Evolutionary conservation across 2,797 vertebrate species (phyloP), one percentile per base, ranked within the genome.

Genomic region (Cephalopachus bancanus): DNA sequence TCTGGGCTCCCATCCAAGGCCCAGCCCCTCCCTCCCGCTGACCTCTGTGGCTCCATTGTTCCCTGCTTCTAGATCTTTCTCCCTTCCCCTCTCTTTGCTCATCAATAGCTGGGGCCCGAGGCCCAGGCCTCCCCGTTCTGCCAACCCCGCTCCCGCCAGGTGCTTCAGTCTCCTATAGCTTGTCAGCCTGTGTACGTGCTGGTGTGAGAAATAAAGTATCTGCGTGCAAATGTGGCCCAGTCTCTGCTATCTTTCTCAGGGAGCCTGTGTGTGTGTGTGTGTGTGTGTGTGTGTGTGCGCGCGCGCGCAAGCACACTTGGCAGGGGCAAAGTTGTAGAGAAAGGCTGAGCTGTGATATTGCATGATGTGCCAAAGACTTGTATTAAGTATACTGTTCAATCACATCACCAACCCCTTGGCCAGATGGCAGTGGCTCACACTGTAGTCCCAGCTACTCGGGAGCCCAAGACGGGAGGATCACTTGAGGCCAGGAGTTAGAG

Each of bases 131-230:
- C 60, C 76, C 1, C 0, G 53, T 0, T 0, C 60, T 17, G 2
- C n/a, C 65, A 87, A 64, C 30, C 51, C 57, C 7, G 2, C 44
- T 72, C 8, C 28, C 49, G 10, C n/a, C 2, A 30, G 0, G 59
- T 90, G 83, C 74, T 33, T 57, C 15, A 8, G 4, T 71, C 44
- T 69, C 33, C 44, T 53, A 22, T 85, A 37, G 64, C 72, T 79
- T 53, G 37, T 95, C 83, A 33, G 85, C 72, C 49, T 44, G 49
- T 90, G 75, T 83, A 3, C 1, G 17, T 93, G 92, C 62, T 9
- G 8, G n/a, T 30, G 75, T 85, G 78, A 84, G 69, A 95, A 94
- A 96, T 96, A 95, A 97, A 97, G 74, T 83, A 93, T 57, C 55
- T 71, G 33, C 92, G 75, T 0, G 0, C 64, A 51, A 57, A 62